Percentiles rank a stretch among this genome's conserved stretches.
phyloP scores from a whole-genome alignment of 1,140 invertebrate species.

The Drosophila tani region DNA sequence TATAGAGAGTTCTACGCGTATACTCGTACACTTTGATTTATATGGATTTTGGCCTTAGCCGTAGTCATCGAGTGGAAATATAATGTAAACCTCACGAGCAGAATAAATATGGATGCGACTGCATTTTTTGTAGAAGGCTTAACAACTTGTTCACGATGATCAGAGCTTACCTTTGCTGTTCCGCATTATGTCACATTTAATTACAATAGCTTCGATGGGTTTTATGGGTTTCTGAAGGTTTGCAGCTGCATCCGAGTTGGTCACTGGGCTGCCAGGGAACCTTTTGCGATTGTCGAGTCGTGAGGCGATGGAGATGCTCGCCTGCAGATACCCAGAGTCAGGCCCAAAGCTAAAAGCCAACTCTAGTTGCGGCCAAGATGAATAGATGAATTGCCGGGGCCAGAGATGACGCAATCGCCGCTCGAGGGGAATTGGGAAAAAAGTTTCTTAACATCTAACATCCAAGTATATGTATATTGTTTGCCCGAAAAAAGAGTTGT shows the following conservation, averaged over 20 bases:
- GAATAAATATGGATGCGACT: slow-evolving; percentile 38
- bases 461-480: slow-evolving; percentile 33
- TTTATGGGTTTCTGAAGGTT: slow-evolving; percentile 59
- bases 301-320: slow-evolving; percentile 54
- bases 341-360: slow-evolving; percentile 23
- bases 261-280: slow-evolving; percentile 28
- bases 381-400: slow-evolving; percentile 52
- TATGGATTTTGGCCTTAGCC: slow-evolving; percentile 39
- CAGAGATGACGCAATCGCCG: slow-evolving; percentile 52
- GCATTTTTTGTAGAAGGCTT: slow-evolving; percentile 16
- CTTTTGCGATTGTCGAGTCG: slow-evolving; percentile 65
- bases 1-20: slow-evolving; percentile 29
- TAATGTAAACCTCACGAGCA: slow-evolving; percentile 44
- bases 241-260: slow-evolving; percentile 19
- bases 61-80: slow-evolving; percentile 30
- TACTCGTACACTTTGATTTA: slow-evolving; percentile 17
- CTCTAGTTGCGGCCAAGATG: slow-evolving; percentile 35
- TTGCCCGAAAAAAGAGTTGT: slow-evolving; percentile 48
- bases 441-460: slow-evolving; percentile 35
- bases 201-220: slow-evolving; percentile 43
- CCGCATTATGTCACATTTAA: slow-evolving; percentile 68
- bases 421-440: slow-evolving; percentile 2
- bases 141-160: slow-evolving; percentile 23
- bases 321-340: slow-evolving; percentile 49
- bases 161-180: slow-evolving; percentile 44